phyloP scores from a whole-genome alignment of 2,888 invertebrate genomes.

The Lasioglossum marginatum region DNA sequence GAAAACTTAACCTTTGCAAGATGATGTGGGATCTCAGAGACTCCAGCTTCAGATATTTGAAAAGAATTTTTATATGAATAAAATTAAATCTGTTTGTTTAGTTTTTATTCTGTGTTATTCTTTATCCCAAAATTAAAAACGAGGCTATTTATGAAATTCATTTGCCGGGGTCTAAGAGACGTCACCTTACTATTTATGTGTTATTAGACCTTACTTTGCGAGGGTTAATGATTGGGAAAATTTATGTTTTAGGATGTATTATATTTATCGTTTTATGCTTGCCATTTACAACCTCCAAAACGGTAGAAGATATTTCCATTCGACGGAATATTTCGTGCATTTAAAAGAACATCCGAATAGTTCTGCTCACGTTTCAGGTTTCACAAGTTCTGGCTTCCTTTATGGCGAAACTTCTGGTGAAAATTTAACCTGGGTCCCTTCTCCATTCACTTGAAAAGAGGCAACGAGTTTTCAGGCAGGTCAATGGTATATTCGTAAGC shows the following conservation, averaged over 20 bases:
- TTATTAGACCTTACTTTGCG: too few relatives aligned
- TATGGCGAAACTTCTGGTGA: conserved; percentile 1
- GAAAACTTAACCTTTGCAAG: background rate
- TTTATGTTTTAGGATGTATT: background rate
- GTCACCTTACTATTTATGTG: too few relatives aligned
- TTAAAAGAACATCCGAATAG: background rate
- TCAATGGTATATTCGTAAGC: background rate
- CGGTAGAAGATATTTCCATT: background rate
- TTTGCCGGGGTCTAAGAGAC: too few relatives aligned
- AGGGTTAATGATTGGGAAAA: background rate
- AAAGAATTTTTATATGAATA: too few relatives aligned
- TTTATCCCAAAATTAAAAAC: too few relatives aligned
- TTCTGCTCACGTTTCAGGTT: background rate
- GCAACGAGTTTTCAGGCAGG: background rate
- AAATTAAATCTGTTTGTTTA: too few relatives aligned
- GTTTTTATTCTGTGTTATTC: too few relatives aligned
- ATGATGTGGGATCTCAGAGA: too few relatives aligned
- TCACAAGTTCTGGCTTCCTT: background rate
- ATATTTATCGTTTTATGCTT: background rate
- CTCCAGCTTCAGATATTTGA: too few relatives aligned
- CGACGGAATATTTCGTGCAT: background rate
- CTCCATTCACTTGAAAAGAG: background rate
- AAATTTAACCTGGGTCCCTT: conserved; percentile 9
- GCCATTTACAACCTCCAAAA: background rate
- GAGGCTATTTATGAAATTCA: too few relatives aligned